Percentiles rank a stretch among this genome's conserved stretches.
phyloP scores from a whole-genome alignment of 2,888 invertebrate genomes.

The Cordilura impudica region DNA sequence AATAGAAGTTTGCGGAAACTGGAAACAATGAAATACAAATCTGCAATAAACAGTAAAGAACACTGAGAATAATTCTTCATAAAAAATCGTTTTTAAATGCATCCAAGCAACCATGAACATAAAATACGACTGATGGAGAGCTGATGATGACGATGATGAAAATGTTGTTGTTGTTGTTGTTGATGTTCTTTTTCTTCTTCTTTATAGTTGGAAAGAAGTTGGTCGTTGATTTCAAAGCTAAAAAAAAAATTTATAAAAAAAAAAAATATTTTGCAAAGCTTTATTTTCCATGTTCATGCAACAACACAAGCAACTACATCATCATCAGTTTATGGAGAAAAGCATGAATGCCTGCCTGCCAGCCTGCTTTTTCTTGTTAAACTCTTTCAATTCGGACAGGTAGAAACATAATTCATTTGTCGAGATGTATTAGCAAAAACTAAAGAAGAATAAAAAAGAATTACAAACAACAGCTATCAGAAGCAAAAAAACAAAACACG shows the following conservation, averaged over 20 bases:
- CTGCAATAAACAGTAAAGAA: conserved; percentile 10
- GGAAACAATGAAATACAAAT: conserved; percentile 20
- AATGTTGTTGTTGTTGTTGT: background rate
- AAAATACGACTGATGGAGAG: no score
- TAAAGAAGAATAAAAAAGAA: background rate
- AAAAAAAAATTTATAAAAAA: conserved; percentile 68
- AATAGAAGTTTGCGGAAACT: conserved; percentile 5
- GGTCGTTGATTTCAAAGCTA: conserved; percentile 43
- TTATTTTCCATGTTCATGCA: conserved; percentile 47
- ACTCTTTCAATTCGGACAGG: background rate
- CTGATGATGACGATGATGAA: no score
- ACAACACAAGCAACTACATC: no score
- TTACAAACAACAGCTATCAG: background rate
- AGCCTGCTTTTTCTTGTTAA: no score
- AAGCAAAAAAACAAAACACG: background rate
- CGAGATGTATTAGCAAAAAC: background rate
- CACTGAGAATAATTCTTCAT: conserved; percentile 28
- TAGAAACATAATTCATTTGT: background rate
- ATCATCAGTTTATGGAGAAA: background rate
- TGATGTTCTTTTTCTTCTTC: background rate
- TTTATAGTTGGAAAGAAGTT: conserved; percentile 13
- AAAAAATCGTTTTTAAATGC: background rate
- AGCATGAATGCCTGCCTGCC: background rate
- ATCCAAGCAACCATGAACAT: background rate
- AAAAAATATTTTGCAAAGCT: conserved; percentile 73